Conservation (phyloP, 1,140 invertebrate species). For the Pogonomyrmex barbatus region DNA sequence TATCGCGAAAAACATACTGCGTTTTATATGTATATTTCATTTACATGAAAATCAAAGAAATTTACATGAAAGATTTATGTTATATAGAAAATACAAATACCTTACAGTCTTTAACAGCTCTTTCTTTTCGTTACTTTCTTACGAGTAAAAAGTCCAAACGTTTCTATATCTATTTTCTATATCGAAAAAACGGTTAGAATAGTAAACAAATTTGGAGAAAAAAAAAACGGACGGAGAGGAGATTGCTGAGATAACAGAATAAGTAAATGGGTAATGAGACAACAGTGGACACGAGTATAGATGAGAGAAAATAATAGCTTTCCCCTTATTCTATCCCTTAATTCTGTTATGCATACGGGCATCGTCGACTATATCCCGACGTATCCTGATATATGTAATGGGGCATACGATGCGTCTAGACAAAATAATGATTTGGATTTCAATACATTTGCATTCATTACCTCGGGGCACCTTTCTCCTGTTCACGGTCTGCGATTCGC, state of each 20-base stretch:
- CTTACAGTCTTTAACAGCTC: not conserved
- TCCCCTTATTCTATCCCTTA: conserved; percentile 57
- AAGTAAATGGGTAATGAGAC: conserved; percentile 53
- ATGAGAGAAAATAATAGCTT: conserved; percentile 68
- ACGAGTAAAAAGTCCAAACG: conserved; percentile 54
- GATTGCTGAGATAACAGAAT: conserved; percentile 58
- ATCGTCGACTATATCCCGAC: conserved; percentile 19
- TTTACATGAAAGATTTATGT: no score
- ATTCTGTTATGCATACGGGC: conserved; percentile 52
- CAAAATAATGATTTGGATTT: conserved; percentile 85
- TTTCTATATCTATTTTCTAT: conserved; percentile 1
- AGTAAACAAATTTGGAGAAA: conserved; percentile 56
- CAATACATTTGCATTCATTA: conserved; percentile 84
- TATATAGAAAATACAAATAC: conserved; percentile 37
- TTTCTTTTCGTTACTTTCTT: conserved; percentile 20
- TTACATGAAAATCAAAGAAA: conserved; percentile 9
- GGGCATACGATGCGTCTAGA: conserved; percentile 84
- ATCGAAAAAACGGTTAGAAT: conserved; percentile 31
- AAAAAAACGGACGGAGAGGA: conserved; percentile 18
- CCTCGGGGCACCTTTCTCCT: conserved; percentile 46
- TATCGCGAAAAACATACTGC: not conserved
- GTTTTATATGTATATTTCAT: conserved; percentile 8
- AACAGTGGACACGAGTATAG: conserved; percentile 43
- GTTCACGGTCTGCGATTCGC: conserved; percentile 9
- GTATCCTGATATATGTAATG: conserved; percentile 76